These are phyloP conservation scores for Trichonephila inaurata DNA, from an alignment of 1,140 invertebrate genomes.

Conservation along the genomic window DNA sequence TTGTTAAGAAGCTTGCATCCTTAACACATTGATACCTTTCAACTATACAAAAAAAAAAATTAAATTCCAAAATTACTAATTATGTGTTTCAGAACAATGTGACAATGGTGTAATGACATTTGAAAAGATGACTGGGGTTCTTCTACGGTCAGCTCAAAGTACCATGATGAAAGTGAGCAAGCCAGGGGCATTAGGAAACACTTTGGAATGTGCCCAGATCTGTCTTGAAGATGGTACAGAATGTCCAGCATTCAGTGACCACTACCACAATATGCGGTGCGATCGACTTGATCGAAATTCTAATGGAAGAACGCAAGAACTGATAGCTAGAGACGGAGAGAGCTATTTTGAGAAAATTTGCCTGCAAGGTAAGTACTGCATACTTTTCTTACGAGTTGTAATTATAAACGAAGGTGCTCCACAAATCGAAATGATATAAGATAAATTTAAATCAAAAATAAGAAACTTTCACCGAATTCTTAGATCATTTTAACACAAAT, in stretches of 20 bases:
- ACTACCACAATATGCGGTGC: conserved; percentile 81
- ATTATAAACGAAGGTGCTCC: too few relatives aligned
- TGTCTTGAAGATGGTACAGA: conserved; percentile 81
- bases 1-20: too few relatives aligned
- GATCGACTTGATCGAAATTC: conserved; percentile 82
- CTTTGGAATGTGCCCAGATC: conserved; percentile 79
- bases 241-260: conserved; percentile 82
- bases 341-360: conserved; percentile 83
- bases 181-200: conserved; percentile 80
- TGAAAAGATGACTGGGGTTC: conserved; percentile 82
- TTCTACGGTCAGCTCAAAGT: conserved; percentile 81
- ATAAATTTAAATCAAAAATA: too few relatives aligned
- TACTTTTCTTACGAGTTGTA: not conserved
- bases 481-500: too few relatives aligned
- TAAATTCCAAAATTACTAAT: not conserved
- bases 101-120: conserved; percentile 82
- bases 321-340: conserved; percentile 80
- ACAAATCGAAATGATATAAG: too few relatives aligned
- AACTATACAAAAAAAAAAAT: too few relatives aligned
- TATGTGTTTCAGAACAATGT: conserved; percentile 78
- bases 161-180: conserved; percentile 80
- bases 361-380: conserved; percentile 79
- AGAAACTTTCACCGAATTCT: too few relatives aligned
- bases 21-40: too few relatives aligned
- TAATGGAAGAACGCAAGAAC: conserved; percentile 81